A percentile compares a stretch with the other conserved stretches of the same genome.
Evolutionary conservation across 2,797 vertebrate species (phyloP).

Genomic region (Paguma larvata): DNA sequence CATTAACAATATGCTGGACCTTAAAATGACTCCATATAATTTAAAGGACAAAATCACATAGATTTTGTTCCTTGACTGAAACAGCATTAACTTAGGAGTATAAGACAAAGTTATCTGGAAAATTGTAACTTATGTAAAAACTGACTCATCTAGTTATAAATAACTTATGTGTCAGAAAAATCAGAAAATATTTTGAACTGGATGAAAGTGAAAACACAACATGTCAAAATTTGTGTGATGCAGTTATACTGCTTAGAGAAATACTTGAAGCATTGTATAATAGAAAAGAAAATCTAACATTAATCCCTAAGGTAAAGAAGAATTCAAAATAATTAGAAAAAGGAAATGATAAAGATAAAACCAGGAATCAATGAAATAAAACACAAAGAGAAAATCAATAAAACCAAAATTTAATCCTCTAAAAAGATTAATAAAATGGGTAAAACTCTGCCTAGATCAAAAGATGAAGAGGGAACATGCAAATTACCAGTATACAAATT

Average conservation of each 20-base stretch:
- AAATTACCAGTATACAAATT: background rate
- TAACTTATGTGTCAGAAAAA: background rate
- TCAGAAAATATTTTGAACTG: background rate
- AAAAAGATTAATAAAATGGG: background rate
- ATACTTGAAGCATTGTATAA: background rate
- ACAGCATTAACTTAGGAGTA: background rate
- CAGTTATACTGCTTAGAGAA: background rate
- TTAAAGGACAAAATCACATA: slow-evolving; percentile 10
- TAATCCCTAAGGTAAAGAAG: background rate
- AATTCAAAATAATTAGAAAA: background rate
- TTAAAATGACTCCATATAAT: background rate
- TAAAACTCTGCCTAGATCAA: background rate
- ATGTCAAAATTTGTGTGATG: background rate
- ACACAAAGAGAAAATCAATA: background rate
- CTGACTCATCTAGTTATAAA: slow-evolving; percentile 6
- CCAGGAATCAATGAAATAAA: background rate
- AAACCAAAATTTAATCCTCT: background rate
- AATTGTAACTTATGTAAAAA: background rate
- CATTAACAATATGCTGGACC: background rate
- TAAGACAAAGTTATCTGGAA: background rate
- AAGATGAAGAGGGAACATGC: background rate
- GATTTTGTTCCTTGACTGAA: background rate
- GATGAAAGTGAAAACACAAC: background rate
- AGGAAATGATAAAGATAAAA: background rate
- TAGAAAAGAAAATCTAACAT: background rate